Evolutionary conservation across 1,140 invertebrate species (phyloP), one percentile per base, ranked within the genome.

Genomic region (Heliothis virescens): DNA sequence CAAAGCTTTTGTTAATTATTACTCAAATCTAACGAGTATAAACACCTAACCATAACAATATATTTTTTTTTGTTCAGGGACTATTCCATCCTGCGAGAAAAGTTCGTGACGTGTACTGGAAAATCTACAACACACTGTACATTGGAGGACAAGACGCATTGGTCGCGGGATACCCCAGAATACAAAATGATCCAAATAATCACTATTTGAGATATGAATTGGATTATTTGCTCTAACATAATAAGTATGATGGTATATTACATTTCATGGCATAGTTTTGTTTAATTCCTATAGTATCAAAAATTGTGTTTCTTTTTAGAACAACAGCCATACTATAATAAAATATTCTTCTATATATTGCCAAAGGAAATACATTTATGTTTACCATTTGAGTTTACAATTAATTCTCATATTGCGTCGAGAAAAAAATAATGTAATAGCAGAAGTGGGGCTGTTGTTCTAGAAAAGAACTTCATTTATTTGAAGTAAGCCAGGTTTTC

Each of bases 31-130:
- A 41, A 41, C 34, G 5, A 41, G 1, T 41, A 26, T 3, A 41
- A 41, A 41, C 3, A 41, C 34, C 5, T 41, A 0, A 9, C 34
- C 5, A 34, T 41, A 41, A 41, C 3, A 1, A 72, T 29, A 72
- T 67, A 18, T 21, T 55, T 5, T 15, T 71, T 5, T 71, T 16
- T 87, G 85, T 95, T 75, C 95, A 99, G 97, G 99, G 99, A 67
- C 94, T 99, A 21, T 99, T 99, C 93, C 99, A 99, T 95, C 99
- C 99, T 11, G 99, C 99, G 11, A 96, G 99, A 78, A 99, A 99
- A 95, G 99, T 99, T 0, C 96, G 99, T 47, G 99, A 99, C 92
- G 99, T 99, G 1, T 99, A 99, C 92, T 99, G 99, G 99, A 99
- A 99, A 95, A 99, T 99, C 83, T 99, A 99, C 94, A 99, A 99